Percentiles rank a stretch among this genome's conserved stretches.
Evolutionary conservation across 64 coral and sea anemone genomes (phyloP).

Genomic region (Platygyra sinensis): DNA sequence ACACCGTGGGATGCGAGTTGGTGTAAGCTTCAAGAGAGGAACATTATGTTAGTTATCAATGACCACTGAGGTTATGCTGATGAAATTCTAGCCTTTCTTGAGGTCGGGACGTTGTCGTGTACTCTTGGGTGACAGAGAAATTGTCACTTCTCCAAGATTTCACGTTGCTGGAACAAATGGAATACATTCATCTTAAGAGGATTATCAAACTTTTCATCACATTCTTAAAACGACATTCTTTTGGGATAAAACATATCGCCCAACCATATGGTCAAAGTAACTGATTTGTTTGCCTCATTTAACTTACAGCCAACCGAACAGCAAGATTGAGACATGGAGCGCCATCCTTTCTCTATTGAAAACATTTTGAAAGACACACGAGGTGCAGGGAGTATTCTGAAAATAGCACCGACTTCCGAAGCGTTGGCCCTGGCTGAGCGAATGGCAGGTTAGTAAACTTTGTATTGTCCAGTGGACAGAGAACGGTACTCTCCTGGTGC

Average conservation of each 20-base stretch:
- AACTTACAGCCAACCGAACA: background rate
- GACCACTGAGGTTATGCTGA: background rate
- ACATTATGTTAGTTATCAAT: too few relatives aligned
- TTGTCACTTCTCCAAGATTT: background rate
- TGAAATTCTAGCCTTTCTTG: background rate
- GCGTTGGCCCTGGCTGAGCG: conserved; percentile 51
- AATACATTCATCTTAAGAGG: conserved; percentile 12
- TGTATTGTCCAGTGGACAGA: background rate
- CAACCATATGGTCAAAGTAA: background rate
- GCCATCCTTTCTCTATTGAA: conserved; percentile 58
- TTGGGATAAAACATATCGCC: background rate
- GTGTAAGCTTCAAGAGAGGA: background rate
- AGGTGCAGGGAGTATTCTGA: conserved; percentile 19
- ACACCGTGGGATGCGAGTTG: background rate
- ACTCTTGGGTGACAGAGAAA: background rate
- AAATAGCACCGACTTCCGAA: conserved; percentile 50
- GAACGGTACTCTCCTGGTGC: too few relatives aligned
- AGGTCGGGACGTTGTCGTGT: background rate
- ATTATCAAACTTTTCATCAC: conserved; percentile 4
- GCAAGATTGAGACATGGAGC: conserved; percentile 13
- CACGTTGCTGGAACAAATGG: background rate
- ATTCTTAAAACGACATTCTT: conserved; percentile 30
- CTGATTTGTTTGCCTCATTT: background rate
- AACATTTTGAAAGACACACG: conserved; percentile 59
- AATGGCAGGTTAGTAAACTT: conserved; percentile 56